Evolutionary conservation across 1,140 invertebrate species (phyloP), one percentile per base, ranked within the genome.

Genomic region (Drosophila nikananu): DNA sequence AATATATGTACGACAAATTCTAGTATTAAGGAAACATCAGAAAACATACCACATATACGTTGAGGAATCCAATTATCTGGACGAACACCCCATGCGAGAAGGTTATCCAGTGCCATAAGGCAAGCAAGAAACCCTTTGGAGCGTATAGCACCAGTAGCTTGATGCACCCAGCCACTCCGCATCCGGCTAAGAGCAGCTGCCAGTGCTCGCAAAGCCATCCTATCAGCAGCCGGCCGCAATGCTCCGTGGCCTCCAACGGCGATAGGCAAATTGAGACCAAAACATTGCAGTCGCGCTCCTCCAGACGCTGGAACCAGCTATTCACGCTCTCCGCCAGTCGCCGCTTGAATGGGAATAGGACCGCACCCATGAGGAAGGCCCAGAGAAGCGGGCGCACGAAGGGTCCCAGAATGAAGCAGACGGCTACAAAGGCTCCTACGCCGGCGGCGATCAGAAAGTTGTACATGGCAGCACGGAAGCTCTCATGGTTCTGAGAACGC

Each of bases 381-480:
- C 98, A 99, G 66, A 99, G 95, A 37, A 99, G 91, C 1, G 98
- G 97, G 83, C 97, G 96, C 19, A 99, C 95, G 93, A 99, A 99
- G 1, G 98, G 97, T 89, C 97, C 96, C 7, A 99, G 93, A 32
- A 95, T 94, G 21, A 95, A 91, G 66, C 91, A 93, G 52, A 98
- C 96, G 71, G 96, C 95, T 91, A 97, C 98, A 17, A 98, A 94
- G 6, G 97, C 97, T 83, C 96, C 96, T 27, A 95, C 94, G 13
- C 96, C 96, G 3, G 95, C 95, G 44, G 97, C 92, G 13, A 97
- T 97, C 32, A 97, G 94, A 2, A 97, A 96, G 94, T 98, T 98
- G 91, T 98, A 98, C 83, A 98, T 95, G 1, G 97, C 96, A 91
- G 97, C 96, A 92, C 97, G 97, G 80, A 98, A 94, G n/a, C 84